These are phyloP conservation scores for Probaryconus sp. DNA, from an alignment of 1,140 invertebrate species.

Conservation along the genomic window DNA sequence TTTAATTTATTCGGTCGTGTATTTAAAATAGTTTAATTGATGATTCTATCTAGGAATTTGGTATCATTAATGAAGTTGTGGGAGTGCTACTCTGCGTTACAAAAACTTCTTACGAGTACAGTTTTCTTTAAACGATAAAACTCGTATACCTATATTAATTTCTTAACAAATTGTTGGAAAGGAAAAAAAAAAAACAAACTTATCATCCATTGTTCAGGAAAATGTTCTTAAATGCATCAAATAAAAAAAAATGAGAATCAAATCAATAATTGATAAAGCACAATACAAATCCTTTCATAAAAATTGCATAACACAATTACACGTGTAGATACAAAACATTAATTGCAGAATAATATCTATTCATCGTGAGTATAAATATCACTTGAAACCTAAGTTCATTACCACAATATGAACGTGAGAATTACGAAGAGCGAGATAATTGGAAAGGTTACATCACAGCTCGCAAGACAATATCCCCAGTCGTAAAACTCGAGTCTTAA, in stretches of 20 bases:
- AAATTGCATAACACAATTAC: constrained; percentile 40
- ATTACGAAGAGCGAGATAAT: constrained; percentile 39
- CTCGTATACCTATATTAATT: too few species aligned
- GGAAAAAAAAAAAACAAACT: too few species aligned
- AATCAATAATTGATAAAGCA: constrained; percentile 51
- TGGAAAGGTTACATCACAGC: constrained; percentile 53
- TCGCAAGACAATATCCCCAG: constrained; percentile 22
- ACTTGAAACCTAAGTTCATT: constrained; percentile 56
- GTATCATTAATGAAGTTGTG: constrained; percentile 27
- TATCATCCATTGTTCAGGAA: constrained; percentile 36
- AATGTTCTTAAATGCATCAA: constrained; percentile 17
- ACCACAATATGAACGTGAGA: constrained; percentile 57
- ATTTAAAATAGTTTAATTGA: constrained; percentile 39
- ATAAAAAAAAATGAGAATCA: constrained; percentile 32
- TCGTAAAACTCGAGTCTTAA: constrained; percentile 38
- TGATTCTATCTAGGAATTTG: constrained; percentile 3
- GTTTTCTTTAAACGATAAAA: too few species aligned
- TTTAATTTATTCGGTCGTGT: constrained; percentile 1
- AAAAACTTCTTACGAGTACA: constrained; percentile 31
- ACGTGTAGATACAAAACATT: constrained; percentile 36
- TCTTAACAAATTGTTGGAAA: too few species aligned
- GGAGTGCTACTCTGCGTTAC: constrained; percentile 32
- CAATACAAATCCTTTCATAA: constrained; percentile 27
- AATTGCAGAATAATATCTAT: constrained; percentile 53
- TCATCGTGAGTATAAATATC: constrained; percentile 48